Percentiles rank a stretch among this genome's conserved stretches.
phyloP scores from a whole-genome alignment of 2,888 invertebrate species.

The Melieria crassipennis region DNA sequence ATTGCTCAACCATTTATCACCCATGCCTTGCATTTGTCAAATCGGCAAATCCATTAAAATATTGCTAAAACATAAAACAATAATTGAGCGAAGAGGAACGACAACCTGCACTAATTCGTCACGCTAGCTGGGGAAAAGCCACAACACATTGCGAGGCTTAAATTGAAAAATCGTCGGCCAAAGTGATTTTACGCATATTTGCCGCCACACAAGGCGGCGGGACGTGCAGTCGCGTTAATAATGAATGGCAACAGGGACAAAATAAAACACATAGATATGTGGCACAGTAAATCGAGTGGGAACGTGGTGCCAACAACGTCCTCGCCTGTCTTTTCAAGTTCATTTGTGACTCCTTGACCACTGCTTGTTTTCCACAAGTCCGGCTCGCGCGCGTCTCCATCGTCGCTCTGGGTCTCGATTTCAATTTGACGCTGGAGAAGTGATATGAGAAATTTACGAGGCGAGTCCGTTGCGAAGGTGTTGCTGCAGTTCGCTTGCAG shows the following conservation, averaged over 20 bases:
- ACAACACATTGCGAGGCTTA: slow-evolving; percentile 7
- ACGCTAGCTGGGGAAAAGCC: slow-evolving; percentile 3
- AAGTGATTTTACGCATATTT: slow-evolving; percentile 41
- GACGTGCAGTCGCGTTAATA: slow-evolving; percentile 22
- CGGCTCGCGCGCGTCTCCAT: slow-evolving; percentile 3
- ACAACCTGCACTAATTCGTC: slow-evolving; percentile 9
- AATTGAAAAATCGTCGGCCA: slow-evolving; percentile 42
- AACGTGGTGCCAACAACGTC: background rate
- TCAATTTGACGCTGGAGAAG: slow-evolving; percentile 29
- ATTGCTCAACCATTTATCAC: slow-evolving; percentile 9
- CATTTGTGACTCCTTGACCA: background rate
- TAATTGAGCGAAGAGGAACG: background rate
- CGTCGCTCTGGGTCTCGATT: slow-evolving; percentile 33
- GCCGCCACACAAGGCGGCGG: slow-evolving; percentile 1
- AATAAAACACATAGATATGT: background rate
- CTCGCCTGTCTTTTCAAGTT: too few species aligned
- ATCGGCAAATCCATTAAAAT: slow-evolving; percentile 19
- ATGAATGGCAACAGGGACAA: slow-evolving; percentile 8
- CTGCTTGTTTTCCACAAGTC: background rate
- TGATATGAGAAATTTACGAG: slow-evolving; percentile 31
- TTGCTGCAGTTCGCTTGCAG: slow-evolving; percentile 18
- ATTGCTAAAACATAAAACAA: background rate
- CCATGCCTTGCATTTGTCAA: background rate
- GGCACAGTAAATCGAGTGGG: background rate
- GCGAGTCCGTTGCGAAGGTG: slow-evolving; percentile 29